Evolutionary conservation across 1,140 invertebrate genomes (phyloP).

Genomic region (Drosophila lowei): DNA sequence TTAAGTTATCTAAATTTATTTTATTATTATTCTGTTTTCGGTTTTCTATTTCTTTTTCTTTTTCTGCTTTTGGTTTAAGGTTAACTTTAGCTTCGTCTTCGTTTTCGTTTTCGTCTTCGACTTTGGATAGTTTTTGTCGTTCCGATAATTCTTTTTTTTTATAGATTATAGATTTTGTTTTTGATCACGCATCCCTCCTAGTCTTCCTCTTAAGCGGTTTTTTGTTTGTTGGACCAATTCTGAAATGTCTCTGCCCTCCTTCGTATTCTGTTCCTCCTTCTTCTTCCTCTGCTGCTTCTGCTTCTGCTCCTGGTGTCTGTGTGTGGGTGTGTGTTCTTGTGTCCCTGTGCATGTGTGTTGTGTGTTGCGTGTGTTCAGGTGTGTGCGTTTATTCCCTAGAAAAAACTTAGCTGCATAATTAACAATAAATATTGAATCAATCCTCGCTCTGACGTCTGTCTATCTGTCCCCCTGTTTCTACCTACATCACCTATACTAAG

Average conservation of each 20-base stretch:
- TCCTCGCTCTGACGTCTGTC: neutral
- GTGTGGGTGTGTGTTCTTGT: constrained; percentile 22
- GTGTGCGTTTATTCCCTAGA: constrained; percentile 65
- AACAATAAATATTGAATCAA: constrained; percentile 36
- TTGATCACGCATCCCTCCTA: constrained; percentile 87
- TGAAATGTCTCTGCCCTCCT: constrained; percentile 54
- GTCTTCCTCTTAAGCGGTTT: constrained; percentile 58
- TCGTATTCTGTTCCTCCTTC: constrained; percentile 16
- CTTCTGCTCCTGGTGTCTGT: constrained; percentile 33
- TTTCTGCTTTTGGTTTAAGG: constrained; percentile 23
- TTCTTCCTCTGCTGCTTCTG: constrained; percentile 27
- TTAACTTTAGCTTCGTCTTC: constrained; percentile 44
- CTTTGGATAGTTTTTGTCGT: constrained; percentile 35
- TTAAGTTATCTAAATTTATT: constrained; percentile 52
- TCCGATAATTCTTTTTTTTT: constrained; percentile 34
- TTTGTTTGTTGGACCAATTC: constrained; percentile 16
- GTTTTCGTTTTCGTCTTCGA: constrained; percentile 21
- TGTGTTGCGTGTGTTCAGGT: constrained; percentile 23
- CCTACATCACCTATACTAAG: constrained; percentile 25
- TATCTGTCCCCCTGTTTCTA: constrained; percentile 10
- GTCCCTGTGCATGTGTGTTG: constrained; percentile 29
- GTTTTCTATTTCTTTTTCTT: constrained; percentile 14
- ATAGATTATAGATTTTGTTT: constrained; percentile 36
- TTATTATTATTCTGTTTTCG: constrained; percentile 24
- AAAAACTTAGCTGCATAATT: constrained; percentile 52